Base-by-base conservation (phyloP, 2,888 invertebrate species). In the Scotopteryx bipunctaria region DNA sequence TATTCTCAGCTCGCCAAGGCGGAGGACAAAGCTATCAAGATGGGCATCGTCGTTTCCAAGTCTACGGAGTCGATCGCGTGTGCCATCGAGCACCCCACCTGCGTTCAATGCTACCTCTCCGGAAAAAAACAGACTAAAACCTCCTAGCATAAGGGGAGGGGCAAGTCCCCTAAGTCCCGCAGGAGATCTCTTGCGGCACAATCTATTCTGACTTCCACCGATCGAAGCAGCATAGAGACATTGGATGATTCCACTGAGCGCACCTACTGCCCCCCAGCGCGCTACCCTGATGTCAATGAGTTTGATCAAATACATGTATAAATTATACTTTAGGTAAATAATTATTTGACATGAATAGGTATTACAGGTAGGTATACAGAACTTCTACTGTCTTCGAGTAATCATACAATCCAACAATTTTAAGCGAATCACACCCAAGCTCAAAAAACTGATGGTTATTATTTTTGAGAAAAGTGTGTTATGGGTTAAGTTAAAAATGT, bases 91-190 rank as follows among this genome's bases (percentile, higher is more conserved):
- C 93, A 93, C 51, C 93, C 94, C 36, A 94, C 94, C 16, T 95
- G 94, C 83, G 94, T 94, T 64, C 94, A 94, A 71, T 95, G 94
- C 73, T 92, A 94, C 79, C 91, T 94, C 32, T 93, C 94, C 50
- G 92, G 92, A 47, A 93, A 93, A 72, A 87, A 83, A 27, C 88
- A 88, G 62, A 91, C 86, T 63, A 91, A 92, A 80, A 87, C 90
- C 63, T 93, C 93, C 92, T 93, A 93, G 92, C 93, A 93, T 88
- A 93, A 91, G 91, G 91, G 91, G 86, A 92, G 89, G 86, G 93
- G 93, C 89, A 93, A 92, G 89, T 92, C 92, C 89, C 93, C 93
- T 70, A 87, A 82, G 73, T 69, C 80, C 61, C 83, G 87, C 56
- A 76, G 86, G 61, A 87, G 81, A 66, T 77, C 84, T 51, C 65